Evolutionary conservation across 1,140 invertebrate genomes (phyloP).

Genomic region (Diorhabda sublineata): DNA sequence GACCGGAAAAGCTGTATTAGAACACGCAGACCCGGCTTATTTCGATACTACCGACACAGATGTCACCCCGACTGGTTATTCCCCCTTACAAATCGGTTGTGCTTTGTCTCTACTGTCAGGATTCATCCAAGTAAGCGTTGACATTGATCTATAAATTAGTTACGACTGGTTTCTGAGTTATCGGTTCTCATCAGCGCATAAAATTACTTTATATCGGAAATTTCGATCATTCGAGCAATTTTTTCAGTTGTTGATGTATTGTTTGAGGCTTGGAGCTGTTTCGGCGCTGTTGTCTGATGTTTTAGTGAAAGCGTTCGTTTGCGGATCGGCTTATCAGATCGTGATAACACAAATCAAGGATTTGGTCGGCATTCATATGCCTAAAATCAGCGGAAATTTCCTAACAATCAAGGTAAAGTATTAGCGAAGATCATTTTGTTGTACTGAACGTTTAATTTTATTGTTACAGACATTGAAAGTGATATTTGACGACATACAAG

Average conservation of each 20-base stretch:
- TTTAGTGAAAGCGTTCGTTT: constrained; percentile 87
- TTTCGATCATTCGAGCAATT: too few species aligned
- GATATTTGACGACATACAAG: not conserved
- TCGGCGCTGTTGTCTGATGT: constrained; percentile 83
- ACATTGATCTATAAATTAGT: too few species aligned
- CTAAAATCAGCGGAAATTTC: constrained; percentile 64
- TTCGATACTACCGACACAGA: constrained; percentile 15
- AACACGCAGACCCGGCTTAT: constrained; percentile 44
- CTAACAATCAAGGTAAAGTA: constrained; percentile 64
- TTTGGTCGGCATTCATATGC: constrained; percentile 71
- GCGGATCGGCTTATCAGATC: constrained; percentile 85
- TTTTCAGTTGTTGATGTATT: constrained; percentile 71
- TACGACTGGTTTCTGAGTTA: too few species aligned
- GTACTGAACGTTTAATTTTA: not conserved
- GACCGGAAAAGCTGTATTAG: constrained; percentile 57
- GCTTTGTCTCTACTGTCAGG: constrained; percentile 57
- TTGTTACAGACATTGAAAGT: not conserved
- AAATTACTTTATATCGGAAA: too few species aligned
- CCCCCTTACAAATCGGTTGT: constrained; percentile 55
- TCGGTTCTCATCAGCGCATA: too few species aligned
- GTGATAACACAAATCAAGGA: constrained; percentile 85
- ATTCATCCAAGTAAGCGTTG: constrained; percentile 55
- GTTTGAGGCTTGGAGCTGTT: constrained; percentile 76
- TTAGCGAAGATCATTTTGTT: not conserved
- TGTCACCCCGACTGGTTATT: constrained; percentile 39